These are phyloP conservation scores for Stictonetta naevosa DNA, from an alignment of 2,113 vertebrate species.

Conservation along the genomic window DNA sequence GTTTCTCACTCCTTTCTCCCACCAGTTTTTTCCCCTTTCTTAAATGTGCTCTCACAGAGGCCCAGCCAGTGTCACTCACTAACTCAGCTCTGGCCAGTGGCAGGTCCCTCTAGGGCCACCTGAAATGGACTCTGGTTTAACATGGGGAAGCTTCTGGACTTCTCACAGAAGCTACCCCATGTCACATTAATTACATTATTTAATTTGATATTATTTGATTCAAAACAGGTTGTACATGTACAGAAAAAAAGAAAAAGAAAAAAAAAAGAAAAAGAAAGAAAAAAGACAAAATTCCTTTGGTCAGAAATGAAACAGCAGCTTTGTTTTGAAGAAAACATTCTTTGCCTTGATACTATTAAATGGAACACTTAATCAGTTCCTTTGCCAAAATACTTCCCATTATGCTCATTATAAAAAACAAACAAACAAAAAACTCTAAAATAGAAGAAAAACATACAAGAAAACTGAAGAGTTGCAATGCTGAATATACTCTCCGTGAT, in stretches of 20 bases:
- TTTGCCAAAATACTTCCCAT: conserved; percentile 59
- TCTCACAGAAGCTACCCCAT: too few relatives aligned
- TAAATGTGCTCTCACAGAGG: too few relatives aligned
- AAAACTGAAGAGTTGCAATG: background rate
- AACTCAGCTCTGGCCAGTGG: too few relatives aligned
- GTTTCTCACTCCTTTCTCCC: too few relatives aligned
- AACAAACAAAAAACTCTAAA: background rate
- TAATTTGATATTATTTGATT: background rate
- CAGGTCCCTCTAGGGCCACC: too few relatives aligned
- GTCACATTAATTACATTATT: too few relatives aligned
- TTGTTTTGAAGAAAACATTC: conserved; percentile 50
- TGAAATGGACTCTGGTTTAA: too few relatives aligned
- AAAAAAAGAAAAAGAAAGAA: too few relatives aligned
- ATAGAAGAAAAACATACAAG: conserved; percentile 6
- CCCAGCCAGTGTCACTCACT: too few relatives aligned
- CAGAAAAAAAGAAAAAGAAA: conserved; percentile 14
- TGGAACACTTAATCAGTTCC: conserved; percentile 66
- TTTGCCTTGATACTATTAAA: conserved; percentile 63
- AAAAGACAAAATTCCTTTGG: background rate
- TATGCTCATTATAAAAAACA: conserved; percentile 35
- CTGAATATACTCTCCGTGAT: background rate
- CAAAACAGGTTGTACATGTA: background rate
- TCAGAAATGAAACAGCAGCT: background rate
- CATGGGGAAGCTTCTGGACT: too few relatives aligned
- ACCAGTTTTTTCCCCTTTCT: too few relatives aligned